Evolutionary conservation across 2,888 invertebrate species (phyloP), one percentile per base, ranked within the genome.

Genomic region (Dione juno): DNA sequence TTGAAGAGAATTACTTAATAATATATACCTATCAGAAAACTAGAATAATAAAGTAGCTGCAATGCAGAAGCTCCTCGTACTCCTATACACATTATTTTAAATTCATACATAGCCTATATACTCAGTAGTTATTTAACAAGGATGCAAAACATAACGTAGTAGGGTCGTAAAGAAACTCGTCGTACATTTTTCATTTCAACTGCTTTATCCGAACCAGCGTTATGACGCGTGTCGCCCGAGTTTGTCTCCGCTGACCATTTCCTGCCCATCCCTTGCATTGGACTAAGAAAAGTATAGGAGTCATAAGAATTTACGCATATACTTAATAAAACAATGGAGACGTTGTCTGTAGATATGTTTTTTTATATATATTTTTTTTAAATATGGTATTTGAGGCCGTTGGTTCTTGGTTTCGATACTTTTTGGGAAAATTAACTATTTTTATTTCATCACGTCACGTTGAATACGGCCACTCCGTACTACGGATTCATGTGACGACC

Each of bases 241-340:
- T 90, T 91, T 90, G 91, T 92, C 90, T 89, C 82, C 77, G 82
- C 79, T 89, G 90, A 87, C 92, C 91, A 83, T 88, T 92, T 92
- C 92, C 92, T 89, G 77, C 72, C 74, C 84, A 82, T 83, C 84
- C 84, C 86, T 81, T 79, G 35, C 8, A 28, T 50, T 57, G 41
- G 76, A 71, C 79, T 76, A 77, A 45, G 28, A 40, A 71, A 58
- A 21, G 19, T 52, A 48, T 82, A n/a, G 57, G 81, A 59, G 21
- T 37, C 16, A 40, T 40, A 57, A n/a, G n/a, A 37, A 54, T 54
- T 37, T 54, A n/a, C 19, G 21, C 35, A 63, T 19, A 37, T 11
- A 14, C 19, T 3, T 2, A 14, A 0, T n/a, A 43, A 16, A 45
- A 35, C n/a, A 9, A 14, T 16, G 28, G 43, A 16, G n/a, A 16